phyloP scores from a whole-genome alignment of 2,113 vertebrate genomes.

The Cebus imitator region DNA sequence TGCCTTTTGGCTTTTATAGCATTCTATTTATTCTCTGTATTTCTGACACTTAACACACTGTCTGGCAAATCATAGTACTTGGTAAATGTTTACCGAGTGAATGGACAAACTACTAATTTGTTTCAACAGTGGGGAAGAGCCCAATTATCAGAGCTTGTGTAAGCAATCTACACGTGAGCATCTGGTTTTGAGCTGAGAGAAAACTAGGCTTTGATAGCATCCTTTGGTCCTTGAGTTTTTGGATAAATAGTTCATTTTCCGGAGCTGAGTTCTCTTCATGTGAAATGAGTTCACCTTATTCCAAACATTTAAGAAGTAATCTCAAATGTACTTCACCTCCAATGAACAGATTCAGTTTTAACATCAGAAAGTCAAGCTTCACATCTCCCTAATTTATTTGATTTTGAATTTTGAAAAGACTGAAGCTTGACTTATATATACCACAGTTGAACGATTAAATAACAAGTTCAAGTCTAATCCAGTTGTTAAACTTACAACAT shows the following conservation, averaged over 20 bases:
- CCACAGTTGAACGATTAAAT: background rate
- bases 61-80: constrained; percentile 5
- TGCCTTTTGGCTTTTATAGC: background rate
- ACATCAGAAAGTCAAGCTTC: background rate
- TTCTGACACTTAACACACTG: constrained; percentile 26
- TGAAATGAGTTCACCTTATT: background rate
- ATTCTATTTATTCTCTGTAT: background rate
- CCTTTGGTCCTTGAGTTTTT: background rate
- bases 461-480: background rate
- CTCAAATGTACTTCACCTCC: background rate
- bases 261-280: background rate
- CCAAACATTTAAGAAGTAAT: background rate
- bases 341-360: background rate
- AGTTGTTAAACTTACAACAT: background rate
- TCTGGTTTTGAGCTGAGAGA: background rate
- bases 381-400: background rate
- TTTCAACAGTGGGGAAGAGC: background rate
- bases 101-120: constrained; percentile 4
- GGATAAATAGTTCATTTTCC: background rate
- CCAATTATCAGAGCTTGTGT: background rate
- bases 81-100: constrained; percentile 45
- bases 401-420: background rate
- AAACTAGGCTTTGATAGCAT: background rate
- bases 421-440: background rate
- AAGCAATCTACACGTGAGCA: background rate